Base-by-base conservation (phyloP, 2,113 vertebrate species). In the Hoplias malabaricus region DNA sequence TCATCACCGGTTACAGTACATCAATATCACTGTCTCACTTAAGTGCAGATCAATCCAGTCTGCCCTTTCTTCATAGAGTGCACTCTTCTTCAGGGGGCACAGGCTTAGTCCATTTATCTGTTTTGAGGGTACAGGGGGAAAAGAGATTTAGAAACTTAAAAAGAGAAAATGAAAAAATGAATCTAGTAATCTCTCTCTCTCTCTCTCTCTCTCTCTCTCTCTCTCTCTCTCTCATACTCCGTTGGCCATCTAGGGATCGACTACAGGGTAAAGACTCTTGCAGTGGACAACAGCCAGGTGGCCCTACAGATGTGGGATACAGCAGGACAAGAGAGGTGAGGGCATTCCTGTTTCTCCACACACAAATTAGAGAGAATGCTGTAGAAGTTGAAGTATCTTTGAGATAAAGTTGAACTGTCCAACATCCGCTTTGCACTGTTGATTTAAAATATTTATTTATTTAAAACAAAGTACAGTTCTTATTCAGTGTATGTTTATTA, bases 241-340 rank as follows among this genome's bases (percentile, higher is more conserved):
- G 27, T 59, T 57, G 21, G 27, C 11, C 40, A 4, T 69, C 0
- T 62, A 99, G 96, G 96, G 66, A 92, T 98, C 33, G 96, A 98
- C 88, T 98, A 96, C 89, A 94, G 87, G 3, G 95, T 99, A 63
- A 97, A 95, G 88, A 98, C 94, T 0, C 83, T 98, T 76, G 80
- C 59, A 0, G 94, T 98, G 75, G 96, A 95, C 38, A 88, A 82
- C 81, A 93, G 87, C 40, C 90, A 88, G 83, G 92, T 98, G 82
- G 96, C 92, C 0, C 89, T 99, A 79, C 96, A 98, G 83, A 88
- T 99, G 84, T 98, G 97, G 96, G 96, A 98, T 82, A 98, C 96
- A 0, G 96, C 96, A 5, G 96, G 96, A 43, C 96, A 98, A 86
- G 96, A 99, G 88, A 90, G 95, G 96, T 90, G 43, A 84, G 84